Evolutionary conservation across 2,797 vertebrate genomes (phyloP), one percentile per base, ranked within the genome.

Genomic region (Danio choprae): DNA sequence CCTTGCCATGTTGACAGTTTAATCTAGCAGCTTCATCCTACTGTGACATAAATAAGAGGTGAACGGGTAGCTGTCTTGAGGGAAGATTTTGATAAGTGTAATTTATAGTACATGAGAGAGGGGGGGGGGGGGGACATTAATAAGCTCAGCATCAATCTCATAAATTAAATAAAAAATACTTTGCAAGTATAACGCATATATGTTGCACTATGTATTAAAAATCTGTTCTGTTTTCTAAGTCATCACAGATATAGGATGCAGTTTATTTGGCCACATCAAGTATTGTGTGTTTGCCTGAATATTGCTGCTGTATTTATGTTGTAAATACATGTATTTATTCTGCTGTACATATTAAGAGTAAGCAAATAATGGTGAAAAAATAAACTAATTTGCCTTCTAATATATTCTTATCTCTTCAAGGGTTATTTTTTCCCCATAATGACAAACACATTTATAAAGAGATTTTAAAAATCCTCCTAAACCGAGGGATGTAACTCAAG

Each of bases 1-100:
- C 50, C 7, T 29, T 79, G 15, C 3, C 6, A 1, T 63, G 58
- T 48, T 73, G 77, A 36, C 77, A 56, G 77, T 56, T 73, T 29
- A 64, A 56, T 73, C 41, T 55, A 46, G 40, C 40, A 53, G 41
- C n/a, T 68, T 55, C 41, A 44, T 11, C 15, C 20, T 16, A 0
- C 46, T 63, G 46, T 72, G 38, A 60, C 36, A 60, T n/a, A 43
- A 56, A 77, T 48, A 12, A 40, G 29, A 50, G n/a, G 38, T n/a
- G 36, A 60, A 41, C 38, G 16, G n/a, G 1, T 59, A 5, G 7
- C 16, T 48, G 55, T 60, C 76, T 60, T 1, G 4, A 10, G 51
- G 62, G 11, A 53, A 59, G 22, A 55, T 58, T 58, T 58, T 38
- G 10, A n/a, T 22, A 16, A 18, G 6, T 44, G 43, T 22, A 22